A percentile compares a stretch with the other conserved stretches of the same genome.
Conservation (phyloP, 30 jellyfish, hydroid and myxozoan species). For the Pelagia noctiluca region DNA sequence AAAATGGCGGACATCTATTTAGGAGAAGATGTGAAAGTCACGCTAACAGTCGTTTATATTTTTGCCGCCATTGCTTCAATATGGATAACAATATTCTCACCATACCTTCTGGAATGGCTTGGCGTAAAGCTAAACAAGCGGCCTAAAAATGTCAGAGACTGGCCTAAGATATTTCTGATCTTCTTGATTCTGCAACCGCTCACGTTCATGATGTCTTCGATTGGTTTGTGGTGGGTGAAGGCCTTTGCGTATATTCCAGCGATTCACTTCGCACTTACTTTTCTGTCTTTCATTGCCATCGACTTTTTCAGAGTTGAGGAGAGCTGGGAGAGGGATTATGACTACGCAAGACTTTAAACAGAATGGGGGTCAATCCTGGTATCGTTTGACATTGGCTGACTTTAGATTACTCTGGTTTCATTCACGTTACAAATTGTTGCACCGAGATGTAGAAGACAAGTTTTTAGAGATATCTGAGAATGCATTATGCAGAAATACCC, state of each 20-base stretch:
- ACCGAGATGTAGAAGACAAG: no score
- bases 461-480: no score
- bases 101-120: conserved; percentile 88
- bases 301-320: conserved; percentile 92
- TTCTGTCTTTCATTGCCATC: conserved; percentile 86
- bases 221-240: conserved; percentile 95
- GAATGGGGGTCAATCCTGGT: background rate
- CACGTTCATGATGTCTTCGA: conserved; percentile 86
- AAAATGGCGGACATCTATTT: conserved; percentile 74
- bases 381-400: background rate
- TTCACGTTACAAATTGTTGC: background rate
- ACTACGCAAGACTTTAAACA: conserved; percentile 42
- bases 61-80: conserved; percentile 88
- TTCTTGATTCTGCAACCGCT: conserved; percentile 88
- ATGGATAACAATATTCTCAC: conserved; percentile 91
- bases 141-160: conserved; percentile 83
- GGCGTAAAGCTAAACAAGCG: conserved; percentile 89
- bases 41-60: conserved; percentile 79
- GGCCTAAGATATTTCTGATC: conserved; percentile 92
- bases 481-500: no score
- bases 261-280: conserved; percentile 80
- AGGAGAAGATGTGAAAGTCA: conserved; percentile 94
- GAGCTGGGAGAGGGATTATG: conserved; percentile 94
- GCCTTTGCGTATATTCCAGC: conserved; percentile 96
- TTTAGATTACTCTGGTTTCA: background rate